A percentile compares a stretch with the other conserved stretches of the same genome.
Evolutionary conservation across 2,888 invertebrate species (phyloP).

Genomic region (Rotaria socialis): DNA sequence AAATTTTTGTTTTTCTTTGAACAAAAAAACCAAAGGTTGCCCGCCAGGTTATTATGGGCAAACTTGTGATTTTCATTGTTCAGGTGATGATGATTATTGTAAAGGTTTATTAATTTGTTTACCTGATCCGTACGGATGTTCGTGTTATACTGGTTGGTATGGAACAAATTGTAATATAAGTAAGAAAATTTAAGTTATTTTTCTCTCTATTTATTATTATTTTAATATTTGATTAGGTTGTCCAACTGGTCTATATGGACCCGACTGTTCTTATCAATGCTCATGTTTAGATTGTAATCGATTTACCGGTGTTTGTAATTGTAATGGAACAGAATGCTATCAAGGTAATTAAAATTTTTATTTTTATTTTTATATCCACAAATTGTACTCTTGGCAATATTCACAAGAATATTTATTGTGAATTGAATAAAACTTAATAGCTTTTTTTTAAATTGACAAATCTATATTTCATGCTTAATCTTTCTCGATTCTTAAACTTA

Average conservation of each 20-base stretch:
- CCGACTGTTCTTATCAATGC: not conserved
- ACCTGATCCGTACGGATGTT: conserved; percentile 47
- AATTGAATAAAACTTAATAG: too few species aligned
- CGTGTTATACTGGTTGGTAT: conserved; percentile 44
- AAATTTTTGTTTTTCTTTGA: too few species aligned
- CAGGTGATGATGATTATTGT: conserved; percentile 32
- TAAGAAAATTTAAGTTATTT: not conserved
- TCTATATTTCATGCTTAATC: too few species aligned
- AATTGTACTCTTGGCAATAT: too few species aligned
- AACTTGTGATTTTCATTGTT: conserved; percentile 33
- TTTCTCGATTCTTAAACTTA: too few species aligned
- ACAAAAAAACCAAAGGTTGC: not conserved
- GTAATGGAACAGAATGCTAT: conserved; percentile 12
- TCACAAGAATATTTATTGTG: too few species aligned
- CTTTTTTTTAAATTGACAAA: too few species aligned
- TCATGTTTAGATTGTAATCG: not conserved
- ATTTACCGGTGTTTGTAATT: conserved; percentile 15
- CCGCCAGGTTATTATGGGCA: conserved; percentile 41
- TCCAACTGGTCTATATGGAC: not conserved
- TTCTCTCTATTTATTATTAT: too few species aligned
- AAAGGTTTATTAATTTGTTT: conserved; percentile 43
- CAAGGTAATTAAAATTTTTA: not conserved
- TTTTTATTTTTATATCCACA: too few species aligned
- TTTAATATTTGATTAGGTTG: not conserved
- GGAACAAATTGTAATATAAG: conserved; percentile 42